These are phyloP conservation scores for Nothoprocta perdicaria DNA, from an alignment of 2,113 vertebrate genomes.

Conservation along the genomic window DNA sequence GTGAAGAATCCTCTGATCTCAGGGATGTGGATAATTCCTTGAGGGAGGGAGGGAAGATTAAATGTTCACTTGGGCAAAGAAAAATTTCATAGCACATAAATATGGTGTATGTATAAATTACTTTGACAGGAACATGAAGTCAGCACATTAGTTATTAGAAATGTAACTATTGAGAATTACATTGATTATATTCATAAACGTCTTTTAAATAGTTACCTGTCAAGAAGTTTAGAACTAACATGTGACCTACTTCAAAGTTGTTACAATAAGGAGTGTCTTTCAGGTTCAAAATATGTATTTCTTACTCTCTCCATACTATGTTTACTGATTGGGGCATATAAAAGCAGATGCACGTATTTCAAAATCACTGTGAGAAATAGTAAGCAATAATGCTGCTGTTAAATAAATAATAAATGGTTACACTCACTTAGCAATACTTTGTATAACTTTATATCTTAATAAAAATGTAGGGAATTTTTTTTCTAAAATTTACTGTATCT, in stretches of 20 bases:
- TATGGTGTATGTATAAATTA: conserved; percentile 55
- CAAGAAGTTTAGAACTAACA: conserved; percentile 22
- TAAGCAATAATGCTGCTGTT: not conserved
- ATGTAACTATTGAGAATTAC: conserved; percentile 42
- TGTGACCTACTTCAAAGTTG: conserved; percentile 26
- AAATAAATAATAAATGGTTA: conserved; percentile 23
- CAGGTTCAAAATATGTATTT: not conserved
- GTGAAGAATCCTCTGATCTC: conserved; percentile 17
- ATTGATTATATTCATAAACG: conserved; percentile 56
- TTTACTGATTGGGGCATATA: not conserved
- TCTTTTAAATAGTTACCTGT: conserved; percentile 33
- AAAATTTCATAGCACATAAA: conserved; percentile 37
- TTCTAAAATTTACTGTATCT: not conserved
- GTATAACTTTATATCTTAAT: not conserved
- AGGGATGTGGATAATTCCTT: conserved; percentile 48
- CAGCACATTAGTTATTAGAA: conserved; percentile 67
- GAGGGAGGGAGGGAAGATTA: conserved; percentile 47
- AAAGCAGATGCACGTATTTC: not conserved
- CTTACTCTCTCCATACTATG: not conserved
- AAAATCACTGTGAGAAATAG: conserved; percentile 15
- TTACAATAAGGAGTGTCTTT: not conserved
- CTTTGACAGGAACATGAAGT: conserved; percentile 51
- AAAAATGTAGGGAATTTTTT: not conserved
- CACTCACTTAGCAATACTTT: not conserved
- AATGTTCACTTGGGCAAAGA: conserved; percentile 53